These are phyloP conservation scores for Canis aureus DNA, from an alignment of 2,113 vertebrate genomes.

Conservation along the genomic window DNA sequence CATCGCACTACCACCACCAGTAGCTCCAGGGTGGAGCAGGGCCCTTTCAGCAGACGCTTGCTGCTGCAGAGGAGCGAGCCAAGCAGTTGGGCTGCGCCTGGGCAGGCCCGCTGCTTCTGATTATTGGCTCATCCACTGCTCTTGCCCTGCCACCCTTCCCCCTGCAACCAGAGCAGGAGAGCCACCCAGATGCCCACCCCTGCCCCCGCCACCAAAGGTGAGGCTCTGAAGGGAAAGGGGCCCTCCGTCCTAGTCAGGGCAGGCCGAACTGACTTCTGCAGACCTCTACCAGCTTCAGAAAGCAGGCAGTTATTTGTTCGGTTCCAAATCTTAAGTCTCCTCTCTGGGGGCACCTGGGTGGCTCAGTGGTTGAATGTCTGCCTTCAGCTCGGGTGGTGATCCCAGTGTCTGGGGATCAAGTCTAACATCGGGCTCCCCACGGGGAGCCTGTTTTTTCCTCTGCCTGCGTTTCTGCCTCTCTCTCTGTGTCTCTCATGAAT, in stretches of 20 bases:
- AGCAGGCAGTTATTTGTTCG: not conserved
- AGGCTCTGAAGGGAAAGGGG: not conserved
- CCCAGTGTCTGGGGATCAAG: too few relatives aligned
- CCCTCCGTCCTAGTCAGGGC: not conserved
- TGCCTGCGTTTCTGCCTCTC: too few relatives aligned
- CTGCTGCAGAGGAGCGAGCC: not conserved
- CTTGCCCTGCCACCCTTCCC: not conserved
- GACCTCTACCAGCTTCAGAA: constrained; percentile 18
- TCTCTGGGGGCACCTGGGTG: not conserved
- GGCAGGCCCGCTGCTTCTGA: constrained; percentile 74
- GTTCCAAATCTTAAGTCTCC: not conserved
- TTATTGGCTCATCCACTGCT: constrained; percentile 61
- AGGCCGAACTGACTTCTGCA: not conserved
- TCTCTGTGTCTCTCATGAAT: too few relatives aligned
- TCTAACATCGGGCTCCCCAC: too few relatives aligned
- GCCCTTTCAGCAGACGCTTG: constrained; percentile 68
- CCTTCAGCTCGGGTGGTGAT: too few relatives aligned
- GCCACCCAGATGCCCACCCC: not conserved
- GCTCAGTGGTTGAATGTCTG: too few relatives aligned
- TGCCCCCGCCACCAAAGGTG: constrained; percentile 16
- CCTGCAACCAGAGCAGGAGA: not conserved
- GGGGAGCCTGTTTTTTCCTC: too few relatives aligned
- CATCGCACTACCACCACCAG: not conserved
- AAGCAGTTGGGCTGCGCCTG: constrained; percentile 1
- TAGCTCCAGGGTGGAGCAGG: constrained; percentile 70